Percentiles rank a stretch among this genome's conserved stretches.
Conservation (phyloP, 2,888 invertebrate genomes). For the Calameuta pallipes region DNA sequence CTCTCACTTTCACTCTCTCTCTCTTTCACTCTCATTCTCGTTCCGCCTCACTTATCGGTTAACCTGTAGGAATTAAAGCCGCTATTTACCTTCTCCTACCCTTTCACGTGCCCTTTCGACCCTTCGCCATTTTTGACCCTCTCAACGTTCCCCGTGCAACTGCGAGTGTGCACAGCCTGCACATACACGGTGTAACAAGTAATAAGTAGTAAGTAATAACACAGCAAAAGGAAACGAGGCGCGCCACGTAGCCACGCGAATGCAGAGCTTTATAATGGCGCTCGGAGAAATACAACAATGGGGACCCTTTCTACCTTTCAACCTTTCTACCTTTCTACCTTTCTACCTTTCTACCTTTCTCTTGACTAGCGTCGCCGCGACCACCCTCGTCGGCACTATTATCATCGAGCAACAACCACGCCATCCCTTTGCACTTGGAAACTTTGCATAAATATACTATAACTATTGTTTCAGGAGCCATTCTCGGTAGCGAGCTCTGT, state of each 20-base stretch:
- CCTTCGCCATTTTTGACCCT: too few relatives aligned
- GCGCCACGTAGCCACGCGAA: constrained; percentile 31
- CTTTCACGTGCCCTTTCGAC: too few relatives aligned
- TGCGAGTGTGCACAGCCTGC: too few relatives aligned
- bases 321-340: constrained; percentile 6
- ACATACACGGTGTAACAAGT: too few relatives aligned
- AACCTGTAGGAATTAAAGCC: neutral
- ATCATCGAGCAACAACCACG: constrained; percentile 13
- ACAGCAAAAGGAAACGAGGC: constrained; percentile 26
- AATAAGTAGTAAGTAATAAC: constrained; percentile 19
- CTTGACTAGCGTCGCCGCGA: constrained; percentile 13
- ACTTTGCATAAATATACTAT: constrained; percentile 63
- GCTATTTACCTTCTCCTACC: too few relatives aligned
- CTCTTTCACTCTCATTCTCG: neutral
- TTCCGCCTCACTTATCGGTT: neutral
- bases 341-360: constrained; percentile 33
- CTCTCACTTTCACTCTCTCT: neutral
- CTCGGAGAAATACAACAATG: constrained; percentile 49
- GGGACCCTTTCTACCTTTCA: constrained; percentile 29
- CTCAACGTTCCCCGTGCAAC: too few relatives aligned
- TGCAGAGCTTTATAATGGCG: constrained; percentile 51
- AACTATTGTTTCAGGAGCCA: constrained; percentile 56
- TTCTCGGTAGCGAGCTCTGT: constrained; percentile 40
- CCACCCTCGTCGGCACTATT: constrained; percentile 9
- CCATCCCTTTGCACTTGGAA: constrained; percentile 46